Base-by-base conservation (phyloP, 2,888 invertebrate species). In the Trichogramma evanescens region DNA sequence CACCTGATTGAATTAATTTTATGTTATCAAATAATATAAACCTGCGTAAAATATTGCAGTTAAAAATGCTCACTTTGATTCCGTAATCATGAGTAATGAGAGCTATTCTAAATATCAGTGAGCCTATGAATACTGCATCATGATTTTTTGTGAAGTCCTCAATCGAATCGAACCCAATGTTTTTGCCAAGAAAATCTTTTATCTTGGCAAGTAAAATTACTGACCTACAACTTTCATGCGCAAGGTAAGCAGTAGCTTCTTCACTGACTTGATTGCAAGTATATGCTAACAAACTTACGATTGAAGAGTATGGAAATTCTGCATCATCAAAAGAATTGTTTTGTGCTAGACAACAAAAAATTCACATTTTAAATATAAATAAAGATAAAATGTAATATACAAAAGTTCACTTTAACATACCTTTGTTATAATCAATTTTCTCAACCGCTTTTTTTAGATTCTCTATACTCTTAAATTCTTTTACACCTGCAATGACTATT, bases 91-190 rank as follows among this genome's bases (percentile, higher is more conserved):
- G 52, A 4, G 43, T 26, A 58, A 58, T 61, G 8, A 26, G 43
- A 40, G 61, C 46, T 13, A 61, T 39, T n/a, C 44, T 48, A 26
- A 93, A 80, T 43, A 94, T 72, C 38, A 88, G 75, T 6, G 86
- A 85, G 26, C 87, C 87, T 68, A 84, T 66, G 74, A 82, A 81
- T 74, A 73, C 80, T 79, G 68, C 73, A 71, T 67, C 70, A 64
- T 59, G 74, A 72, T 68, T 67, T 26, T 60, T 56, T 38, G 62
- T 61, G 44, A 80, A 74, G 1, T 75, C 70, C 6, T 75, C 51
- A 49, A 50, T 43, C 3, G 42, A 46, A 26, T 61, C n/a, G n/a
- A 58, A 61, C 42, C 54, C 54, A 6, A 4, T 9, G 43, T 54
- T 9, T 4, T 45, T 54, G 13, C 74, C 75, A 66, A 87, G 80